These are phyloP conservation scores for Mongoloraphidia duomilia DNA, from an alignment of 2,888 invertebrate species.

Conservation along the genomic window DNA sequence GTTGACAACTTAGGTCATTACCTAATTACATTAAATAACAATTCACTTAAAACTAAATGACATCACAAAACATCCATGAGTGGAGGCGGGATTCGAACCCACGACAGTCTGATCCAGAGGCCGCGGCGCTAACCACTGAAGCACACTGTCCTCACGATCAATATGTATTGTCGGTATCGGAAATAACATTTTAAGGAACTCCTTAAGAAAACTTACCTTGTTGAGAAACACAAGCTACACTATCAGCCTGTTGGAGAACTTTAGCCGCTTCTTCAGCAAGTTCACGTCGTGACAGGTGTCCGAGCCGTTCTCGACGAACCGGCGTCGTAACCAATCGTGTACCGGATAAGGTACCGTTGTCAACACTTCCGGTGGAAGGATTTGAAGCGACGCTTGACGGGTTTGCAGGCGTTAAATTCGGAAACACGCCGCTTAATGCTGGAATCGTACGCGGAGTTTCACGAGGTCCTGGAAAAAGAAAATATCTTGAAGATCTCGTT, in stretches of 20 bases:
- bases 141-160: too few species aligned
- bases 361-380: neutral
- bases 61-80: too few species aligned
- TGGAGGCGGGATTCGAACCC: too few species aligned
- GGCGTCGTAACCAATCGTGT: slow-evolving; percentile 29
- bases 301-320: slow-evolving; percentile 45
- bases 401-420: too few species aligned
- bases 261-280: slow-evolving; percentile 62
- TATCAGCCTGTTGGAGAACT: slow-evolving; percentile 58
- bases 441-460: neutral
- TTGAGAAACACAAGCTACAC: slow-evolving; percentile 42
- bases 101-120: too few species aligned
- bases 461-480: neutral
- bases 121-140: too few species aligned
- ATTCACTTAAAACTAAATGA: too few species aligned
- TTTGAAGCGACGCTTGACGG: neutral
- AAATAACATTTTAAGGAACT: too few species aligned
- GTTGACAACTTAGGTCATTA: too few species aligned
- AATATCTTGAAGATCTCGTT: neutral
- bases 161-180: too few species aligned
- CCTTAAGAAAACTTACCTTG: slow-evolving; percentile 18
- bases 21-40: too few species aligned
- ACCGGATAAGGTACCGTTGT: neutral
- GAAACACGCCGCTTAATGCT: neutral
- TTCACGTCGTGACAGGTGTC: slow-evolving; percentile 54